Evolutionary conservation across 2,797 vertebrate genomes (phyloP).

Genomic region (Hydrolagus colliei): DNA sequence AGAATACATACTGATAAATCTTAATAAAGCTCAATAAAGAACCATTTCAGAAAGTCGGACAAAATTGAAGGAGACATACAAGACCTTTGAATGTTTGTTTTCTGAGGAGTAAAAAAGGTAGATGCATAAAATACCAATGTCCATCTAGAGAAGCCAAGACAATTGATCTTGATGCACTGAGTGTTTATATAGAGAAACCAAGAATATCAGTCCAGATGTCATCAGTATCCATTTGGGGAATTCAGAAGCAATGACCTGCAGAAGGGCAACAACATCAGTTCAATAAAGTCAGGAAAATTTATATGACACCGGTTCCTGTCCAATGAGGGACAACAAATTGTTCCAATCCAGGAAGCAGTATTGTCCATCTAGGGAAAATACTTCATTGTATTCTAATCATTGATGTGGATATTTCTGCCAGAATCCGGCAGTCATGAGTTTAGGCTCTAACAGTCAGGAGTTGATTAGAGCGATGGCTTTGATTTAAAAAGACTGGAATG

Average conservation of each 20-base stretch:
- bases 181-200: not conserved
- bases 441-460: too few relatives aligned
- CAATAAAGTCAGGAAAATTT: conserved; percentile 15
- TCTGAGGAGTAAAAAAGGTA: not conserved
- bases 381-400: not conserved
- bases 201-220: not conserved
- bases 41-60: not conserved
- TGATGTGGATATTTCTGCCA: too few relatives aligned
- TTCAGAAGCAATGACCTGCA: conserved; percentile 12
- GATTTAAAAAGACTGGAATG: too few relatives aligned
- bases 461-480: too few relatives aligned
- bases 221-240: not conserved
- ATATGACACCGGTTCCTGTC: not conserved
- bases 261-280: not conserved
- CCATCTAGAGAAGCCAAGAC: not conserved
- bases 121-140: not conserved
- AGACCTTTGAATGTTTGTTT: not conserved
- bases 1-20: too few relatives aligned
- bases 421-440: too few relatives aligned
- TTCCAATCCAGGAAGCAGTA: not conserved
- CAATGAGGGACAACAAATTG: not conserved
- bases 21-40: too few relatives aligned
- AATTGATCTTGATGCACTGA: not conserved
- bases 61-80: not conserved
- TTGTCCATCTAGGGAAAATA: not conserved